A percentile compares a stretch with the other conserved stretches of the same genome.
phyloP scores from a whole-genome alignment of 2,113 vertebrate species.

The Podiceps cristatus region DNA sequence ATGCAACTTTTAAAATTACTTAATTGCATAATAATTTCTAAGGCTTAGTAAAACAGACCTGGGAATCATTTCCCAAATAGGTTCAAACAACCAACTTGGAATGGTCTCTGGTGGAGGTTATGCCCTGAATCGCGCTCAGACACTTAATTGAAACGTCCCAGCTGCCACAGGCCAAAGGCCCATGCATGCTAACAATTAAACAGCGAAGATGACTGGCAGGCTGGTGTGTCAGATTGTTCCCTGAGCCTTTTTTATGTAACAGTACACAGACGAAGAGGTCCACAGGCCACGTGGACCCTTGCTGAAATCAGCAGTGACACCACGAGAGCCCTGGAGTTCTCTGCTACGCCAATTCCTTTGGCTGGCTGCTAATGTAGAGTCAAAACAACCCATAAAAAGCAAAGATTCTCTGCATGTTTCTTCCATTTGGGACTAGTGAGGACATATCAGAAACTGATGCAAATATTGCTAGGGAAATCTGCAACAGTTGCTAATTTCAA shows the following conservation, averaged over 20 bases:
- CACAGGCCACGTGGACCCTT: not conserved
- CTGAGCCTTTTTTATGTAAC: not conserved
- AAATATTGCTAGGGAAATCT: not conserved
- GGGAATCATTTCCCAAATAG: not conserved
- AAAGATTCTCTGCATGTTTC: not conserved
- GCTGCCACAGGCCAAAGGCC: not conserved
- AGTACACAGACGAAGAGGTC: not conserved
- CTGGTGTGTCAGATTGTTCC: not conserved
- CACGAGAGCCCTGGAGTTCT: not conserved
- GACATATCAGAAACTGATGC: not conserved
- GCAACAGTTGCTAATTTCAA: not conserved
- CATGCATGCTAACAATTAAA: not conserved
- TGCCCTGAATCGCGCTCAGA: not conserved
- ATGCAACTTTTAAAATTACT: not conserved
- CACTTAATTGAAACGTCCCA: not conserved
- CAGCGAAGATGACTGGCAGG: not conserved
- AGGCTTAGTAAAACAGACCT: not conserved
- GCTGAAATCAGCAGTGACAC: not conserved
- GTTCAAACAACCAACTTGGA: not conserved
- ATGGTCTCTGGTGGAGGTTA: not conserved
- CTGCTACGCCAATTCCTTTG: not conserved
- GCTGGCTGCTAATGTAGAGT: not conserved
- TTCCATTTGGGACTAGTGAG: not conserved
- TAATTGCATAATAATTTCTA: not conserved
- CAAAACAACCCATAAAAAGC: not conserved